Conservation (phyloP, 35 echinoderm and acorn worm species). For the Hemicentrotus pulcherrimus region DNA sequence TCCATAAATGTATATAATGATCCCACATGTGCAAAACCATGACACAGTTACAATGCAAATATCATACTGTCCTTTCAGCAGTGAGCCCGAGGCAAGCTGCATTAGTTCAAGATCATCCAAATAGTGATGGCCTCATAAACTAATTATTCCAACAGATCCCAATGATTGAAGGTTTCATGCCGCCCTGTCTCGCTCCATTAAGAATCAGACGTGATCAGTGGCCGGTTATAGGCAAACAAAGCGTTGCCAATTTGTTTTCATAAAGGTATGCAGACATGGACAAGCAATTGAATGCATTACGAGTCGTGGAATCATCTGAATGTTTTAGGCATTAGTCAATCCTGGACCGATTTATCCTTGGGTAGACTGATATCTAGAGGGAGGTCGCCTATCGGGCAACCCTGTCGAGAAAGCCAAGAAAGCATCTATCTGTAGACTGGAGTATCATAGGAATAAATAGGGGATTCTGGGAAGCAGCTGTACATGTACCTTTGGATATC, state of each 20-base stretch:
- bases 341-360: neutral
- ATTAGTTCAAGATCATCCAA: slow-evolving; percentile 30
- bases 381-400: neutral
- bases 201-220: neutral
- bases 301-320: slow-evolving; percentile 6
- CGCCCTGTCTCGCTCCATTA: neutral
- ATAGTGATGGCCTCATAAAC: slow-evolving; percentile 33
- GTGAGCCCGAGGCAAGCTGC: neutral
- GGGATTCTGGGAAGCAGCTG: neutral
- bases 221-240: neutral
- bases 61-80: neutral
- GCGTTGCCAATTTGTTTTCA: slow-evolving; percentile 22
- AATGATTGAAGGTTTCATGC: slow-evolving; percentile 6
- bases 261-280: slow-evolving; percentile 1
- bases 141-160: slow-evolving; percentile 15
- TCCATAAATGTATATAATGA: neutral
- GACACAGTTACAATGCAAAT: neutral
- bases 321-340: neutral
- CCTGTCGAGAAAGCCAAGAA: neutral
- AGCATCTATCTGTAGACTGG: neutral
- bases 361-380: neutral
- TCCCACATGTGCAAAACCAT: neutral
- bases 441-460: neutral
- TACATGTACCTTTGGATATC: too few relatives aligned
- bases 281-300: neutral